Conservation (phyloP, 2,797 vertebrate species). For the Phrynocephalus vlangalii region DNA sequence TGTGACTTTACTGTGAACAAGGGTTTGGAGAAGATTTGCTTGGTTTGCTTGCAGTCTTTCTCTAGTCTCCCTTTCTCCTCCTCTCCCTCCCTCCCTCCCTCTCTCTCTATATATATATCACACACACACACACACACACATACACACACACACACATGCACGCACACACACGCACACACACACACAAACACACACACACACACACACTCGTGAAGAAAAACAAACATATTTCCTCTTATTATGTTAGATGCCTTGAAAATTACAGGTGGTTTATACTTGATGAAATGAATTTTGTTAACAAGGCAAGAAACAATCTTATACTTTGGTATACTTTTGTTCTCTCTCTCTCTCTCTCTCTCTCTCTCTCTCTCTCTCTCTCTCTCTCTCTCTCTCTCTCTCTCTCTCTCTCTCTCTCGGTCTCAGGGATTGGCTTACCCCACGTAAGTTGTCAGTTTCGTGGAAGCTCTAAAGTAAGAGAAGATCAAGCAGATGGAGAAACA, state of each 20-base stretch:
- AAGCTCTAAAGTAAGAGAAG: not conserved
- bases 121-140: too few species aligned
- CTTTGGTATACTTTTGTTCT: not conserved
- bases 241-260: not conserved
- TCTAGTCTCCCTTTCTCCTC: too few species aligned
- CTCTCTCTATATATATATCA: too few species aligned
- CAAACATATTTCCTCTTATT: not conserved
- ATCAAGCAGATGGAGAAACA: conserved; percentile 10
- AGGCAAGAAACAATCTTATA: not conserved
- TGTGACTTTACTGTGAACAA: not conserved
- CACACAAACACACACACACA: too few species aligned
- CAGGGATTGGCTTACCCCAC: not conserved
- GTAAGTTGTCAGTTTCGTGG: not conserved
- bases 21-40: not conserved
- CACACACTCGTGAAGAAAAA: too few species aligned
- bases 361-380: too few species aligned
- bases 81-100: not conserved
- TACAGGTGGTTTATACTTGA: not conserved
- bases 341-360: not conserved
- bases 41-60: not conserved
- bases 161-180: too few species aligned
- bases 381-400: not conserved
- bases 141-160: too few species aligned
- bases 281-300: conserved; percentile 3
- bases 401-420: not conserved